Evolutionary conservation across 2,113 vertebrate genomes (phyloP), one percentile per base, ranked within the genome.

Genomic region (Tautogolabrus adspersus): DNA sequence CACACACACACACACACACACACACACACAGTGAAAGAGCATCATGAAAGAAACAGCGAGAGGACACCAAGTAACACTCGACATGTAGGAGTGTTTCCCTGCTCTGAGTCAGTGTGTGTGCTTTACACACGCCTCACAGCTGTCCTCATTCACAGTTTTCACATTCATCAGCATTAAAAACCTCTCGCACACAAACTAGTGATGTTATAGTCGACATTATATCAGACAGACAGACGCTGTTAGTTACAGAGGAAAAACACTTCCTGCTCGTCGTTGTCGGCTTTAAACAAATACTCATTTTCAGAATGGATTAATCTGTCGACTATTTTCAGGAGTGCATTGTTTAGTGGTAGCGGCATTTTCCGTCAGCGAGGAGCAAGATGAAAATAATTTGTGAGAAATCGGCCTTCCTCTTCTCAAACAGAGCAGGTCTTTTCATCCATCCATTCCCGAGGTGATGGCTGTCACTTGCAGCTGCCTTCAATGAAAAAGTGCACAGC

Each of bases 121-220:
- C 47, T 68, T 38, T 37, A 30, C 66, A 57, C 37, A 40, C 55
- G 38, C n/a, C 51, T 67, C 78, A 80, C 87, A 90, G 92, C 88
- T 92, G 90, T 86, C 77, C 54, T 64, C 78, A 82, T 70, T 74
- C 81, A 73, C 63, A 70, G 42, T 52, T 63, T 70, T 74, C 81
- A 73, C 63, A 65, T 42, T 52, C 66, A 62, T 71, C 72, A 69
- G 59, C 60, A 78, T 30, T 21, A n/a, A 46, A n/a, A 85, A 49
- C 72, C 6, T 40, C 38, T 37, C 67, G 26, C 55, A 55, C 54
- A 38, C 34, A 21, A 10, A 66, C 49, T 13, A 8, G 15, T 54
- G 38, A 44, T 65, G 42, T 37, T 21, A 38, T 47, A 26, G 49
- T 9, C 47, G 23, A 22, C 18, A 46, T 37, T 67, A 21, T 9